Conservation (phyloP, 2,113 vertebrate species). For the Neomonachus schauinslandi region DNA sequence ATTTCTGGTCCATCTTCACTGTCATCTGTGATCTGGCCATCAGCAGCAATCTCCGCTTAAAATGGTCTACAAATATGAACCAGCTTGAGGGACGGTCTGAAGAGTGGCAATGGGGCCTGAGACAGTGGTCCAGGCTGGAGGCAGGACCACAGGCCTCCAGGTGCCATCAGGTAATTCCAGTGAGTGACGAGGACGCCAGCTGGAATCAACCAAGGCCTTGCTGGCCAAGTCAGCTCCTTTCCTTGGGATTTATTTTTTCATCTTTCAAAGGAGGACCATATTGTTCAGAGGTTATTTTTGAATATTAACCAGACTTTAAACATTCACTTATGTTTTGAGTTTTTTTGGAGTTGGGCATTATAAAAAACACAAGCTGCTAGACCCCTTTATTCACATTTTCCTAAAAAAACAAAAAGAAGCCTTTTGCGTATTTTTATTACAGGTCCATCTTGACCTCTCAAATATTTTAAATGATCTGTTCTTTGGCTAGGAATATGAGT, state of each 20-base stretch:
- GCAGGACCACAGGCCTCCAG: not conserved
- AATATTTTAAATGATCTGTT: not conserved
- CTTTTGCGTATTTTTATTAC: constrained; percentile 1
- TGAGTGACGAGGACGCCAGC: not conserved
- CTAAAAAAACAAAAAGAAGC: not conserved
- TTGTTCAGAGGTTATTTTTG: constrained; percentile 28
- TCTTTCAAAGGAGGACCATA: constrained; percentile 1
- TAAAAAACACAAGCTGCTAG: not conserved
- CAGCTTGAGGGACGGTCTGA: not conserved
- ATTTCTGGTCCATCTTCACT: not conserved
- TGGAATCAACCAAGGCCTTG: not conserved
- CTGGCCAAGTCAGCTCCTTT: not conserved
- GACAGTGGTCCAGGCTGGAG: not conserved
- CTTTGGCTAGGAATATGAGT: not conserved
- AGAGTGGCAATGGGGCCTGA: not conserved
- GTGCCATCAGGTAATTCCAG: not conserved
- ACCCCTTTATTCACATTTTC: constrained; percentile 15
- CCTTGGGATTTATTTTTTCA: not conserved
- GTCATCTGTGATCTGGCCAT: not conserved
- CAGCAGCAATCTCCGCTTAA: not conserved
- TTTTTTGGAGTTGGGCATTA: not conserved
- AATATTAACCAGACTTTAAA: constrained; percentile 37
- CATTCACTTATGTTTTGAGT: constrained; percentile 15
- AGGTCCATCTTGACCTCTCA: not conserved
- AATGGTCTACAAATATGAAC: not conserved